A percentile compares a stretch with the other conserved stretches of the same genome.
These are phyloP conservation scores for Dipodomys spectabilis DNA, from an alignment of 2,113 vertebrate genomes.

Conservation along the genomic window DNA sequence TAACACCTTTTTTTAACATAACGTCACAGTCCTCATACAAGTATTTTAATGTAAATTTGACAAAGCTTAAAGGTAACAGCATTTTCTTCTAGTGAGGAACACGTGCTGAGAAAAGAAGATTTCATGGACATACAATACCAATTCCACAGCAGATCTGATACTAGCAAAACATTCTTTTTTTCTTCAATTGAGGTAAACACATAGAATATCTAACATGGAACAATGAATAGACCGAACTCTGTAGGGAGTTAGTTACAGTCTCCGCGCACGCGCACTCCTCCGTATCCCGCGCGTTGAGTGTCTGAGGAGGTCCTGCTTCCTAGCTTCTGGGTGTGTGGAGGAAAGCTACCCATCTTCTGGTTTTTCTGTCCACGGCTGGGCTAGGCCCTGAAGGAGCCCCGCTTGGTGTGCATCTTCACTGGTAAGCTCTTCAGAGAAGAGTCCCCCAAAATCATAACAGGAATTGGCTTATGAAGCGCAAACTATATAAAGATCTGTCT, in stretches of 20 bases:
- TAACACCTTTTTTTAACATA: conserved; percentile 99
- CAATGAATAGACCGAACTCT: conserved; percentile 99
- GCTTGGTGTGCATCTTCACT: conserved; percentile 93
- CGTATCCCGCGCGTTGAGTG: conserved; percentile 90
- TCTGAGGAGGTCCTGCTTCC: conserved; percentile 74
- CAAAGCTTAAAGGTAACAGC: conserved; percentile 99
- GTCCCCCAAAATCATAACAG: conserved; percentile 90
- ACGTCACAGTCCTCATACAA: conserved; percentile 99
- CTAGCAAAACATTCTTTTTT: conserved; percentile 99
- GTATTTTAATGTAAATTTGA: conserved; percentile 99
- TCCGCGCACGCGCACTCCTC: conserved; percentile 92
- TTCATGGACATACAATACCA: conserved; percentile 99
- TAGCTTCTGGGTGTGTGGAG: conserved; percentile 64
- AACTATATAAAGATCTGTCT: conserved; percentile 92
- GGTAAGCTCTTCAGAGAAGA: conserved; percentile 94
- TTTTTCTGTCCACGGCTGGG: conserved; percentile 90
- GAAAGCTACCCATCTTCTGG: conserved; percentile 89
- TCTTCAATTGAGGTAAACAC: conserved; percentile 99
- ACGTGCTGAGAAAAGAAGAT: conserved; percentile 99
- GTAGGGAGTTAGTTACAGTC: conserved; percentile 99
- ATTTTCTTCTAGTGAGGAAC: conserved; percentile 99
- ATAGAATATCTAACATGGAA: conserved; percentile 99
- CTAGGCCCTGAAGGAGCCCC: conserved; percentile 93
- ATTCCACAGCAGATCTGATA: conserved; percentile 99
- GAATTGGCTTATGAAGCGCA: conserved; percentile 94